These are phyloP conservation scores for Drosophila leonis DNA, from an alignment of 2,888 invertebrate species.

Conservation along the genomic window DNA sequence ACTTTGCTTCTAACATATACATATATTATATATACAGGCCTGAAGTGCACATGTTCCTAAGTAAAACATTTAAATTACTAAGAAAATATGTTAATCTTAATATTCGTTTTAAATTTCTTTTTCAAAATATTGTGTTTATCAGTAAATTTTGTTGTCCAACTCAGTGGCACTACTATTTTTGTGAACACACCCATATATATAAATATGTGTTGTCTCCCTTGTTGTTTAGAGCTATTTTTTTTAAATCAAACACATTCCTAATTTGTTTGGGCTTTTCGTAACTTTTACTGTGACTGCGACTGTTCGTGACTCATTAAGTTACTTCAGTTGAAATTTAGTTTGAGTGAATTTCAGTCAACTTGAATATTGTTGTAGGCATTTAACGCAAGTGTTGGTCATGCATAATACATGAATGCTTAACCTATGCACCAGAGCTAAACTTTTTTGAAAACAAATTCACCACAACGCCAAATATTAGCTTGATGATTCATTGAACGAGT, in stretches of 20 bases:
- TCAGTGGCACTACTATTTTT: no score
- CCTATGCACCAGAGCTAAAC: neutral
- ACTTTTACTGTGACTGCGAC: neutral
- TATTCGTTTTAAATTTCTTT: no score
- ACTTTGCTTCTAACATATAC: no score
- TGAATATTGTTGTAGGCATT: neutral
- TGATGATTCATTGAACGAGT: neutral
- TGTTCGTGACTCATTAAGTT: constrained; percentile 48
- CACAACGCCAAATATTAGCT: neutral
- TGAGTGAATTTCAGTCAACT: constrained; percentile 2
- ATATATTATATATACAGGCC: no score
- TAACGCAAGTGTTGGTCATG: neutral
- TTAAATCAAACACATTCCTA: neutral
- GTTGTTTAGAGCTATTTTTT: neutral
- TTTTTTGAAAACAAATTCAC: neutral
- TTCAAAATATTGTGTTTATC: no score
- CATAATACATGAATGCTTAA: neutral
- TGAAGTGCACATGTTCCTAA: no score
- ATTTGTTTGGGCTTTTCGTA: neutral
- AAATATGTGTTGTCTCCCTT: neutral
- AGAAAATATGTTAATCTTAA: no score
- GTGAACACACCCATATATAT: neutral
- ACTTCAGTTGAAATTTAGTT: constrained; percentile 29
- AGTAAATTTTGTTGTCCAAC: no score
- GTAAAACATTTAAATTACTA: no score